Evolutionary conservation across 1,140 invertebrate species (phyloP), one percentile per base, ranked within the genome.

Genomic region (Bombus balteatus): DNA sequence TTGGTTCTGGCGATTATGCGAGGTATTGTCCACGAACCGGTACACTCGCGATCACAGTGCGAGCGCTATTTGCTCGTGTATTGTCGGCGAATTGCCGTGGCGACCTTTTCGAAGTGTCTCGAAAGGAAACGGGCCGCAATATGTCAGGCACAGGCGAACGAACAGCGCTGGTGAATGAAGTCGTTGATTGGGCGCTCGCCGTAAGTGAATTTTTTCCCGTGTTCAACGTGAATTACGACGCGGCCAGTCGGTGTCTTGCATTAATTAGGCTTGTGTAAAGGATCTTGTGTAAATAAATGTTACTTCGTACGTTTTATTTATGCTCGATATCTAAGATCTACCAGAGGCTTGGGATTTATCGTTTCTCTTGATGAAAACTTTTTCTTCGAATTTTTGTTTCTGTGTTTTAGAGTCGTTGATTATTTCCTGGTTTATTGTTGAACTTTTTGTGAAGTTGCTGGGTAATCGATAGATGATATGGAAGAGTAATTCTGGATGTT

Each of bases 1-100:
- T 89, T 68, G 80, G 80, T 83, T 70, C 78, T 28, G 47, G 34
- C 65, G 79, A 88, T 89, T 89, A 89, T 81, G 83, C 62, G 70
- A 86, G 43, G 80, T 59, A 87, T 88, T 86, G 87, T 88, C 65
- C 34, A 3, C 62, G 43, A 47, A 70, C 66, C 47, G 66, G 72
- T 57, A 74, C 34, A 12, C 39, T 18, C 32, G 41, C 37, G 62
- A 39, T 37, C 39, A 43, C 66, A 43, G 76, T 62, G 66, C 72
- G 39, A 32, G 62, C 25, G 72, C 66, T 89, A 88, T 88, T 88
- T 87, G 68, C 66, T 43, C 77, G 65, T 73, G 83, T 82, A 89
- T 87, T 87, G 87, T 89, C 73, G 65, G 59, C 65, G 18, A 87
- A 81, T 87, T 76, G 68, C 70, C 76, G 76, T 83, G 57, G 86